phyloP scores from a whole-genome alignment of 35 echinoderm and acorn worm species.

The Lytechinus pictus region DNA sequence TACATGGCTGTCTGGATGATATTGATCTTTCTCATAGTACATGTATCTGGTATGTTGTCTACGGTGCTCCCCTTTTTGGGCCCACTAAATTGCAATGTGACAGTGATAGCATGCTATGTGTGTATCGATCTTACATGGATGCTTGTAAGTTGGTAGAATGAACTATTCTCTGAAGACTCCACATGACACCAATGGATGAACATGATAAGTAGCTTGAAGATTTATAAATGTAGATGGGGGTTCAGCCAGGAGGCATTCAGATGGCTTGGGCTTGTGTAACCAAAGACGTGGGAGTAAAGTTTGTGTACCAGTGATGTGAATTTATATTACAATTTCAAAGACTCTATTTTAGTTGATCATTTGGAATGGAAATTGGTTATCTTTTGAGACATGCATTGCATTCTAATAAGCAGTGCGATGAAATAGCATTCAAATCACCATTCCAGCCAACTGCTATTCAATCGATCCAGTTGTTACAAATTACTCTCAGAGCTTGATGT shows the following conservation, averaged over 20 bases:
- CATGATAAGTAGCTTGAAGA: not conserved
- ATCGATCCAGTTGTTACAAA: not conserved
- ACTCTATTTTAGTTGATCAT: too few species aligned
- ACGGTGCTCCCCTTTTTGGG: not conserved
- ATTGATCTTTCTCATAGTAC: not conserved
- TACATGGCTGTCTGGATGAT: not conserved
- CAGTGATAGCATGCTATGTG: not conserved
- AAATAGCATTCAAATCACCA: not conserved
- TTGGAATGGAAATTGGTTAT: not conserved
- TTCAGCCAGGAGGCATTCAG: not conserved
- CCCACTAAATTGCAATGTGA: not conserved
- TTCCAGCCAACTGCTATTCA: not conserved
- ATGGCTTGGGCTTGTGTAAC: not conserved
- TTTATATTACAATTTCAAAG: too few species aligned
- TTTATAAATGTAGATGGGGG: not conserved
- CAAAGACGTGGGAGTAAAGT: not conserved
- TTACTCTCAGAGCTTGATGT: not conserved
- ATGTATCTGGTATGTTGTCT: not conserved
- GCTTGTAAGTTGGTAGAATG: not conserved
- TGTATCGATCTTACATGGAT: conserved; percentile 11
- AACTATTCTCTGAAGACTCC: not conserved
- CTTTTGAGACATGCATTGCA: not conserved
- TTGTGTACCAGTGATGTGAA: not conserved
- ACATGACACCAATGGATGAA: not conserved
- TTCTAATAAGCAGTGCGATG: not conserved